phyloP scores from a whole-genome alignment of 2,113 vertebrate species.

The Rhizomys pruinosus region DNA sequence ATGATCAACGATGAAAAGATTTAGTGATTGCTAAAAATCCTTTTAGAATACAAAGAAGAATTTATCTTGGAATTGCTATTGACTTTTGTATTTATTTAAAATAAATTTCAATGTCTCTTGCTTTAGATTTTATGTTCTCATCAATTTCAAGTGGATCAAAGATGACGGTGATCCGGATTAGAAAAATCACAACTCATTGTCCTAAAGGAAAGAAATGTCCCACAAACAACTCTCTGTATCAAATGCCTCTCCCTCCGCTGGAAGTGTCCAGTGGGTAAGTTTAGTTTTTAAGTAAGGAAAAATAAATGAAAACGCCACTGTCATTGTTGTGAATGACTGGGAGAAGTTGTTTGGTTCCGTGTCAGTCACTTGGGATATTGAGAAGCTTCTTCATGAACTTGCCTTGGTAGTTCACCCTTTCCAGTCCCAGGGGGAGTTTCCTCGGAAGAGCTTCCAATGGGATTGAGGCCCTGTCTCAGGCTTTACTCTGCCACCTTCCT shows the following conservation, averaged over 20 bases:
- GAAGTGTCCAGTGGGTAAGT: not conserved
- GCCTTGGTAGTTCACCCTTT: not conserved
- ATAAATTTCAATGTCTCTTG: not conserved
- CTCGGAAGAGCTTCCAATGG: not conserved
- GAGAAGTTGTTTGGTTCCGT: rapidly evolving
- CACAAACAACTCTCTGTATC: not conserved
- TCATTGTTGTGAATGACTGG: rapidly evolving
- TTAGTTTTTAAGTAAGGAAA: no score
- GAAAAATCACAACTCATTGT: not conserved
- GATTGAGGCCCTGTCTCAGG: not conserved
- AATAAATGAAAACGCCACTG: no score
- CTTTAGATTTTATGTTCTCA: slow-evolving; percentile 8
- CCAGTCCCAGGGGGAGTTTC: not conserved
- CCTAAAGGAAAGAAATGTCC: not conserved
- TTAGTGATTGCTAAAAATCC: no score
- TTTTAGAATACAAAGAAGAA: no score
- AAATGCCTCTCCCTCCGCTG: no score
- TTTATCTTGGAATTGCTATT: slow-evolving; percentile 66
- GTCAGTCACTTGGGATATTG: not conserved
- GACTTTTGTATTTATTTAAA: slow-evolving; percentile 56
- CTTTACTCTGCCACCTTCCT: not conserved
- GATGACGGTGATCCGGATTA: slow-evolving; percentile 6
- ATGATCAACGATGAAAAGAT: slow-evolving; percentile 57
- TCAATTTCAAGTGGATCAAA: slow-evolving; percentile 42
- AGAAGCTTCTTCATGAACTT: not conserved